Evolutionary conservation across 2,888 invertebrate species (phyloP), one percentile per base, ranked within the genome.

Genomic region (Melanophora roralis): DNA sequence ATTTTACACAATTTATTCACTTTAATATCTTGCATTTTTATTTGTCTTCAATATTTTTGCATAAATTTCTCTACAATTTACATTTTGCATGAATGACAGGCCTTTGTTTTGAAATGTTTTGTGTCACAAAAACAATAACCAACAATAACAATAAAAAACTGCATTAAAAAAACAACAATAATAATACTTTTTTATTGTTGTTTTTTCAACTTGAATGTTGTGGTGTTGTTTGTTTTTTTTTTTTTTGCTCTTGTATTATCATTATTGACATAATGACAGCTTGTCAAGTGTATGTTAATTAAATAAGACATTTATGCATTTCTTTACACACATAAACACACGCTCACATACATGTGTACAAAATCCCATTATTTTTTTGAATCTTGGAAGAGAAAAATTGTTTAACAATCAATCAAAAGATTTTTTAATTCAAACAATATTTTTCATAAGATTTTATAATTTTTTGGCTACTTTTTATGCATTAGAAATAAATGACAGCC

Each of bases 231-330:
- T 19, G 38, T 2, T 51, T 59, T 60, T 38, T 45, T 77, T 43
- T 19, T 57, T 51, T 27, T 59, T 43, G 7, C 40, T 69, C 8
- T 72, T 72, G 60, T 5, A 5, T 27, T 57, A 59, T 53, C 32
- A 49, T 65, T 80, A 76, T 80, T 80, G 76, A 76, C 80, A 76
- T 64, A 75, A 68, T 81, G 82, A 81, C 82, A 82, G 76, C 76
- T 79, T 79, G 79, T 82, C 82, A 82, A 79, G 79, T 79, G 79
- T 72, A 74, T 81, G 81, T 77, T 82, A 82, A 82, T 82, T 82
- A 73, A 79, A 79, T 81, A 68, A 74, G 82, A 81, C 81, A 82
- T 80, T 77, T 69, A 43, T 67, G 64, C 36, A 53, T 69, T 69
- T 69, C 59, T 53, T 74, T 67, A 1, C 6, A 27, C 27, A 6